These are phyloP conservation scores for Margaritifera margaritifera DNA, from an alignment of 2,888 invertebrate species.

Conservation along the genomic window DNA sequence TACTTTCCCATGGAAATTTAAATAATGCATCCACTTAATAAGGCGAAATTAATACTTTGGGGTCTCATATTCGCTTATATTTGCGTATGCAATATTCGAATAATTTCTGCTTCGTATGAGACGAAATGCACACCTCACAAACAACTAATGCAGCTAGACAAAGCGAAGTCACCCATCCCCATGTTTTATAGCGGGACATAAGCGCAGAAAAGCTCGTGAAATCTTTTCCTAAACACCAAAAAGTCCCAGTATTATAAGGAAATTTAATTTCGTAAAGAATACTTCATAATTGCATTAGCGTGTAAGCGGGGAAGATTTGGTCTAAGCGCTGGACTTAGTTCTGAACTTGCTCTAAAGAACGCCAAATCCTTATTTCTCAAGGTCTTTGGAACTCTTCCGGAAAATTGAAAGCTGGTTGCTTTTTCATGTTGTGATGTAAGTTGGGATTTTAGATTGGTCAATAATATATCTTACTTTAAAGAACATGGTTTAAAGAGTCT, in stretches of 20 bases:
- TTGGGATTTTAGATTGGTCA: no score
- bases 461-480: no score
- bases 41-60: no score
- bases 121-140: no score
- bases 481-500: constrained; percentile 16
- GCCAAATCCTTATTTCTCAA: constrained; percentile 29
- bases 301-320: constrained; percentile 33
- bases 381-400: constrained; percentile 16
- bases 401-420: neutral
- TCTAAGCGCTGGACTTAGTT: constrained; percentile 31
- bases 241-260: constrained; percentile 43
- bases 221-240: constrained; percentile 44
- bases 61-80: no score
- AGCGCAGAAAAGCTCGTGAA: constrained; percentile 36
- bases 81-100: no score
- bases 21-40: no score
- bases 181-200: constrained; percentile 28
- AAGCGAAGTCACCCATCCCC: constrained; percentile 2
- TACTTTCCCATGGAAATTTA: no score
- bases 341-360: constrained; percentile 17
- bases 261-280: constrained; percentile 45
- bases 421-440: neutral
- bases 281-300: constrained; percentile 46
- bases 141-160: no score
- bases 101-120: no score